Conservation (phyloP, 2,888 invertebrate genomes). For the Sialis lutaria region DNA sequence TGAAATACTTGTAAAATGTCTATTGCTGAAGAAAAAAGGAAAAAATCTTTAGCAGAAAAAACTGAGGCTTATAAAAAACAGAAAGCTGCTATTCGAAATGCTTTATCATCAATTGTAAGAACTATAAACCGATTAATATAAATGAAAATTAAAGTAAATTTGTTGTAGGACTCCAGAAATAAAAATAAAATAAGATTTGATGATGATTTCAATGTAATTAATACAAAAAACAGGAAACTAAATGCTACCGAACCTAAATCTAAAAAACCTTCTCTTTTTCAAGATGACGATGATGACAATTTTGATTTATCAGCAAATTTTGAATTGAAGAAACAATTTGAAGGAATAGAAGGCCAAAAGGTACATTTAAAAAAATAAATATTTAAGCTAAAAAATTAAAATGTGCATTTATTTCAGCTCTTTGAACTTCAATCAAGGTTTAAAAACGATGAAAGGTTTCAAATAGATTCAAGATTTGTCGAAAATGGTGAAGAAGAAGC, state of each 20-base stretch:
- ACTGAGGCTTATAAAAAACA: slow-evolving; percentile 44
- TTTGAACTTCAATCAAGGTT: slow-evolving; percentile 53
- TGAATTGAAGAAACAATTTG: slow-evolving; percentile 44
- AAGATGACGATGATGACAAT: slow-evolving; percentile 26
- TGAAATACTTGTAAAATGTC: background rate
- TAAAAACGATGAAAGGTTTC: slow-evolving; percentile 62
- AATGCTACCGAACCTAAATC: slow-evolving; percentile 6
- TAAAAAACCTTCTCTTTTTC: slow-evolving; percentile 27
- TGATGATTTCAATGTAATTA: slow-evolving; percentile 25
- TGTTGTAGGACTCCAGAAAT: slow-evolving; percentile 29
- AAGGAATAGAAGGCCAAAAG: slow-evolving; percentile 45
- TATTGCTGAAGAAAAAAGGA: slow-evolving; percentile 41
- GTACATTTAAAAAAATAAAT: slow-evolving; percentile 18
- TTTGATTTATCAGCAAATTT: slow-evolving; percentile 37
- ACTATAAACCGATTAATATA: background rate
- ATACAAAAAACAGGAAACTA: slow-evolving; percentile 7
- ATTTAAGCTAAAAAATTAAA: background rate
- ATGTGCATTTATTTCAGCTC: slow-evolving; percentile 26
- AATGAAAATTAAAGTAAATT: background rate
- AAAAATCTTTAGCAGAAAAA: slow-evolving; percentile 46
- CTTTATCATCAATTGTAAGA: slow-evolving; percentile 41
- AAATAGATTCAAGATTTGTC: slow-evolving; percentile 53
- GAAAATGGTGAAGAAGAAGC: slow-evolving; percentile 31
- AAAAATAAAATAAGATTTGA: slow-evolving; percentile 47
- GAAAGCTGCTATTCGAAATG: slow-evolving; percentile 43